Conservation (phyloP, 2,888 invertebrate genomes). For the Ectemnius cavifrons region DNA sequence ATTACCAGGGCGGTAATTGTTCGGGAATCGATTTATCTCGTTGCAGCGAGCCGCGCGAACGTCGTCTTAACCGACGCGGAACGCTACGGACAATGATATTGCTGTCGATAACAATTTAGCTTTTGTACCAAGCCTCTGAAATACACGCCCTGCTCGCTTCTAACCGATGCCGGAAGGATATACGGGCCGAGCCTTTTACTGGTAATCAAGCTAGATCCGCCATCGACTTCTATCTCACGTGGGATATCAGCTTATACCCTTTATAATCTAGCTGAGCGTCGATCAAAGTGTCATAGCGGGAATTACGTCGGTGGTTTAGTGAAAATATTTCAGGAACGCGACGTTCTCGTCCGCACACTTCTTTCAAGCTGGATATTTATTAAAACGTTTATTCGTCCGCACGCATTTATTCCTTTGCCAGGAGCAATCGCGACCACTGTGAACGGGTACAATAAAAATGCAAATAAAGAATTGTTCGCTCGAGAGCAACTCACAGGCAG, state of each 20-base stretch:
- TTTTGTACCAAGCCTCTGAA: constrained; percentile 36
- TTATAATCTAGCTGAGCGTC: constrained; percentile 1
- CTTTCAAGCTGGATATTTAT: constrained; percentile 33
- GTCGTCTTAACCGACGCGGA: constrained; percentile 50
- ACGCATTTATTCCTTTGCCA: constrained; percentile 27
- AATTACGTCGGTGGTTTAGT: not conserved
- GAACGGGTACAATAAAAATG: constrained; percentile 45
- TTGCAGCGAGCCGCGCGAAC: constrained; percentile 23
- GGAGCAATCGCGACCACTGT: constrained; percentile 10
- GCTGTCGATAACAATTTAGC: constrained; percentile 58
- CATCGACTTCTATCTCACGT: too few relatives aligned
- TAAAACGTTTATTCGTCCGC: constrained; percentile 38
- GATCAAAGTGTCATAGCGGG: constrained; percentile 8
- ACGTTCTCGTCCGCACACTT: not conserved
- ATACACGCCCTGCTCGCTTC: constrained; percentile 1
- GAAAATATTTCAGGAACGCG: not conserved
- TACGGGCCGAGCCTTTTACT: too few relatives aligned
- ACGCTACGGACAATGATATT: constrained; percentile 53
- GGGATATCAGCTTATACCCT: too few relatives aligned
- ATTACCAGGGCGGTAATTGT: constrained; percentile 55
- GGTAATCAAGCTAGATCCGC: too few relatives aligned
- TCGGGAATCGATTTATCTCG: constrained; percentile 58
- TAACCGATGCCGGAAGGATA: too few relatives aligned
- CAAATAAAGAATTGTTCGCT: constrained; percentile 47
- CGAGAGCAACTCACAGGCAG: not conserved